These are phyloP conservation scores for Caracal caracal DNA, from an alignment of 2,113 vertebrate species.

Conservation along the genomic window DNA sequence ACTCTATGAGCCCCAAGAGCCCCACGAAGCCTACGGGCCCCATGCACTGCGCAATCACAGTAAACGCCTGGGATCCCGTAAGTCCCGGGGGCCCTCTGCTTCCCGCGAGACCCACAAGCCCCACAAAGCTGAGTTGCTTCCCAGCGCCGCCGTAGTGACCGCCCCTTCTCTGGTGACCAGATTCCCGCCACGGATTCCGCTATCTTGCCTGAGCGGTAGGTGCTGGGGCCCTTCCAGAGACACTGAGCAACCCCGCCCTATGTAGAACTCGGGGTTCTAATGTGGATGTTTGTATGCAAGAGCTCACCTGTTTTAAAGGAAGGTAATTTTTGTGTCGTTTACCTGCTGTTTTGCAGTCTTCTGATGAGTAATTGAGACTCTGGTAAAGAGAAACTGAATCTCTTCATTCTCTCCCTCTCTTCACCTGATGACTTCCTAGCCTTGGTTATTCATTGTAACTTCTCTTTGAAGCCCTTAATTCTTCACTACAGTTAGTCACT, in stretches of 20 bases:
- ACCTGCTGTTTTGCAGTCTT: background rate
- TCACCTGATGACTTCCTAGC: background rate
- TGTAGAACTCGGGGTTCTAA: background rate
- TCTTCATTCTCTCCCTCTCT: background rate
- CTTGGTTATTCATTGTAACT: background rate
- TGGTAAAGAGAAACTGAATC: background rate
- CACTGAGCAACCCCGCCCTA: background rate
- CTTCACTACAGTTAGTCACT: background rate
- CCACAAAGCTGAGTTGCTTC: background rate
- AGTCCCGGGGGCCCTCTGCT: background rate
- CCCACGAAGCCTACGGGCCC: background rate
- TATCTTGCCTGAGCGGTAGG: constrained; percentile 46
- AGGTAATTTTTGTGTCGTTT: background rate
- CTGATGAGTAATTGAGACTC: background rate
- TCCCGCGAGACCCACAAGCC: background rate
- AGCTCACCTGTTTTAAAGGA: background rate
- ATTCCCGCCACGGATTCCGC: background rate
- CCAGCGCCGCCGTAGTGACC: background rate
- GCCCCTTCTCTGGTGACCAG: constrained; percentile 25
- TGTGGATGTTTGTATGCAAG: background rate
- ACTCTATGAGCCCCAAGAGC: fast-evolving
- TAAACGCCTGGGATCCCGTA: fast-evolving
- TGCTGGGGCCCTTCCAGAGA: background rate
- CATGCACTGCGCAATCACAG: fast-evolving
- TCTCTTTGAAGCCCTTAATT: background rate